phyloP scores from a whole-genome alignment of 1,140 invertebrate genomes.

The Drosophila trapezifrons region DNA sequence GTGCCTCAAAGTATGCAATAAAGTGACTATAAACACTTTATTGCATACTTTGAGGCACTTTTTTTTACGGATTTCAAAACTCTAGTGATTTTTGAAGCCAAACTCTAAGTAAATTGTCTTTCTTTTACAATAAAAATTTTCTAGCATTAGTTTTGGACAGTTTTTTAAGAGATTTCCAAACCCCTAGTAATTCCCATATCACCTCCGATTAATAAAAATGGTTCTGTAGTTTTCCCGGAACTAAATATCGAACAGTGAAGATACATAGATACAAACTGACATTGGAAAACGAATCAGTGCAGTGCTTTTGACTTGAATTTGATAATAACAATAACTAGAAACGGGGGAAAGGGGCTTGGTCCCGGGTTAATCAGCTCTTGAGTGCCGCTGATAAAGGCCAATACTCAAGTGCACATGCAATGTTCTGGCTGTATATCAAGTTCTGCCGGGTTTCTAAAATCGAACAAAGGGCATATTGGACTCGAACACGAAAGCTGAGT shows the following conservation, averaged over 20 bases:
- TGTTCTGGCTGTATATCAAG: constrained; percentile 10
- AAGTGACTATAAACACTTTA: too few relatives aligned
- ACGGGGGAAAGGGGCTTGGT: not conserved
- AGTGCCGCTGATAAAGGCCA: constrained; percentile 30
- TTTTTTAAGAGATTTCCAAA: too few relatives aligned
- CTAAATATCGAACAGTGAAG: not conserved
- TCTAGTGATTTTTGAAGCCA: too few relatives aligned
- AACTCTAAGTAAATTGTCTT: too few relatives aligned
- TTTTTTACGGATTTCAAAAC: too few relatives aligned
- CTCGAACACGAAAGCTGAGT: not conserved
- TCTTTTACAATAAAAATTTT: not conserved
- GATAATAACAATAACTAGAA: constrained; percentile 3
- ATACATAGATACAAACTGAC: not conserved
- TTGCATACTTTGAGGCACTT: too few relatives aligned
- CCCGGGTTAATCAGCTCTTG: constrained; percentile 26
- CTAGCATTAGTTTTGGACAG: too few relatives aligned
- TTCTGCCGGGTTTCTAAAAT: constrained; percentile 3
- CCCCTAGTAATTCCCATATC: too few relatives aligned
- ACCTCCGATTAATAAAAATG: not conserved
- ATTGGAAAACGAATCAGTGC: constrained; percentile 32
- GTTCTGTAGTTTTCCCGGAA: not conserved
- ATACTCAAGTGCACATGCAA: constrained; percentile 29
- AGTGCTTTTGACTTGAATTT: constrained; percentile 13
- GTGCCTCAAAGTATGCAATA: not conserved
- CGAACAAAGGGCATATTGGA: constrained; percentile 5